A percentile compares a stretch with the other conserved stretches of the same genome.
phyloP scores from a whole-genome alignment of 2,797 vertebrate species.

The Margarornis squamiger region DNA sequence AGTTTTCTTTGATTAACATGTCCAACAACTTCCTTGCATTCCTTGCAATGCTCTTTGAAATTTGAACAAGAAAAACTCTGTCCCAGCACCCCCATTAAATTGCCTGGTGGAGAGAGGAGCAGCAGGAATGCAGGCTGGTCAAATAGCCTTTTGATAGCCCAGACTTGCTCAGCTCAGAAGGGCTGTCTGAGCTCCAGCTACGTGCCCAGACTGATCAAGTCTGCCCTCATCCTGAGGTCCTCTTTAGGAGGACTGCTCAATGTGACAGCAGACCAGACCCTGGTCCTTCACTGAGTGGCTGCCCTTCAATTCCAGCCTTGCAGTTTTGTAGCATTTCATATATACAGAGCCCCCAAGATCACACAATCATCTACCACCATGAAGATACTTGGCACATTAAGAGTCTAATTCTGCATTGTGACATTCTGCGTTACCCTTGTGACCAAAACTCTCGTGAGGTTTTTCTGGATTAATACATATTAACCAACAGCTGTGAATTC shows the following conservation, averaged over 20 bases:
- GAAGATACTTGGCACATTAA: background rate
- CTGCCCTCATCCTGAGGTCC: background rate
- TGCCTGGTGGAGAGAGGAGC: conserved; percentile 4
- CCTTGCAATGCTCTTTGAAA: conserved; percentile 45
- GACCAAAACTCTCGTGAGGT: background rate
- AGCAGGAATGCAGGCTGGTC: conserved; percentile 17
- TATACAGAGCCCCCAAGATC: background rate
- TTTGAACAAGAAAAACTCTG: conserved; percentile 35
- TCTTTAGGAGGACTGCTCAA: background rate
- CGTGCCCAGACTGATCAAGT: background rate
- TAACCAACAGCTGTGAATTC: background rate
- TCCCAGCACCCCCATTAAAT: background rate
- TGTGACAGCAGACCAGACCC: background rate
- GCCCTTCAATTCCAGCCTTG: background rate
- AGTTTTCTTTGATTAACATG: conserved; percentile 35
- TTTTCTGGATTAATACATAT: background rate
- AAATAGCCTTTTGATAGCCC: conserved; percentile 32
- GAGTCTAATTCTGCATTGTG: background rate
- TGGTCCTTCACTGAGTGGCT: background rate
- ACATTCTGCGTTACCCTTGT: background rate
- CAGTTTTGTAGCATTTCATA: background rate
- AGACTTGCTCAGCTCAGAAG: conserved; percentile 3
- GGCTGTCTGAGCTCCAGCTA: background rate
- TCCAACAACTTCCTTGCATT: conserved; percentile 44
- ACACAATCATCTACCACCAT: background rate